phyloP scores from a whole-genome alignment of 2,888 invertebrate species.

The Mantis religiosa region DNA sequence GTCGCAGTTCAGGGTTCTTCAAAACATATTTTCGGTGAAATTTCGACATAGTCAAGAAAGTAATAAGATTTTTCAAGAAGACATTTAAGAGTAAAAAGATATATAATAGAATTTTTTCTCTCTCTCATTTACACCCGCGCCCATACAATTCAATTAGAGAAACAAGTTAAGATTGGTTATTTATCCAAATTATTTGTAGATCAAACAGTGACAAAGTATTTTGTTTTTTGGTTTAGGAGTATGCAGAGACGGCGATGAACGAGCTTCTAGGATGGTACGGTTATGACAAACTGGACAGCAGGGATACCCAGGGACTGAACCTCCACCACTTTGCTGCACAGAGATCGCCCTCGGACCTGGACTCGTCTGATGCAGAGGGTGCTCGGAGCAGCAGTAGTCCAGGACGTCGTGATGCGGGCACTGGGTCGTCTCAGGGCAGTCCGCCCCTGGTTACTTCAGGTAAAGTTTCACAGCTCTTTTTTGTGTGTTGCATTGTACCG shows the following conservation, averaged over 20 bases:
- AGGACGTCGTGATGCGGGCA: conserved; percentile 22
- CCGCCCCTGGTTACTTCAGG: conserved; percentile 22
- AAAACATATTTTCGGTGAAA: too few relatives aligned
- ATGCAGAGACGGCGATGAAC: conserved; percentile 89
- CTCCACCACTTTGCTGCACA: conserved; percentile 43
- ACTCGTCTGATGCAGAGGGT: conserved; percentile 29
- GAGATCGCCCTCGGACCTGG: conserved; percentile 22
- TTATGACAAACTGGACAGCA: conserved; percentile 67
- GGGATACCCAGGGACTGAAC: conserved; percentile 54
- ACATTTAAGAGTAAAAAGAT: too few relatives aligned
- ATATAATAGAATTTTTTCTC: too few relatives aligned
- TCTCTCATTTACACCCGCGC: too few relatives aligned
- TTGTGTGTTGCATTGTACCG: too few relatives aligned
- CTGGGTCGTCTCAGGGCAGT: conserved; percentile 28
- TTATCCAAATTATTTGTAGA: too few relatives aligned
- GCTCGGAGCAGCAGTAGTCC: conserved; percentile 22
- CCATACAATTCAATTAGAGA: too few relatives aligned
- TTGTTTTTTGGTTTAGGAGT: conserved; percentile 58
- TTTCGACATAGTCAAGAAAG: too few relatives aligned
- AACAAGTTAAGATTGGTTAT: too few relatives aligned
- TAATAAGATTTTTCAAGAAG: too few relatives aligned
- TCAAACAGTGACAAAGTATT: too few relatives aligned
- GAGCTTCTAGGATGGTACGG: conserved; percentile 90
- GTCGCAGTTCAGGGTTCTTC: too few relatives aligned
- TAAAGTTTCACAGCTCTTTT: background rate